Evolutionary conservation across 2,113 vertebrate species (phyloP), one percentile per base, ranked within the genome.

Genomic region (Alectura lathami): DNA sequence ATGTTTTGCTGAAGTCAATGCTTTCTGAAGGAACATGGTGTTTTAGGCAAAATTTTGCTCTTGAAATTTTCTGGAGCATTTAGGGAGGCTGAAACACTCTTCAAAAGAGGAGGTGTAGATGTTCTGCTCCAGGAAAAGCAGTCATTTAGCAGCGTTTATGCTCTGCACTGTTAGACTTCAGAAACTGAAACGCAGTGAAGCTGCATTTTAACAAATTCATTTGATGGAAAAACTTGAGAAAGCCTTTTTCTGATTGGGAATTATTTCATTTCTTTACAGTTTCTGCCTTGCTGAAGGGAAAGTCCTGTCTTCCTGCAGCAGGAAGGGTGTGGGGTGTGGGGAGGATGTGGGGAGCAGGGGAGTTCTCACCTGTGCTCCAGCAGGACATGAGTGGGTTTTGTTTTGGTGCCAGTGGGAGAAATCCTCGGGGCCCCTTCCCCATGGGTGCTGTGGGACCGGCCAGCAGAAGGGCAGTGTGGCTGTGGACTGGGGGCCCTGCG

Each of bases 401-500:
- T 48, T 76, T 48, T 10, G 0, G 36, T 68, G 23, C n/a, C 1
- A 0, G 10, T 21, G 56, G 12, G 20, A 60, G 69, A 75, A 68
- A 64, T 54, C 16, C 27, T 16, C 79, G 59, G n/a, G 11, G 14
- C 6, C 67, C 36, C 15, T 16, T 63, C 0, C 38, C 7, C 18
- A 22, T 38, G 57, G 26, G 32, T 47, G 34, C 6, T 1, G 34
- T 0, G 6, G 53, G 70, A 32, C 60, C 74, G n/a, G 0, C 1
- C 29, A 7, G 15, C 1, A 0, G 48, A 57, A 43, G 2, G n/a
- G 24, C 8, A 40, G 48, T 2, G 0, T 3, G 60, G 59, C 26
- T 0, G 0, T 23, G 60, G 22, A 21, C 38, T 64, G 2, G 24
- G 48, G 63, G 7, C 56, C 72, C 42, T 54, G 56, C 34, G 21